Conservation (phyloP, 2,797 vertebrate species). For the Dicrostonyx torquatus region DNA sequence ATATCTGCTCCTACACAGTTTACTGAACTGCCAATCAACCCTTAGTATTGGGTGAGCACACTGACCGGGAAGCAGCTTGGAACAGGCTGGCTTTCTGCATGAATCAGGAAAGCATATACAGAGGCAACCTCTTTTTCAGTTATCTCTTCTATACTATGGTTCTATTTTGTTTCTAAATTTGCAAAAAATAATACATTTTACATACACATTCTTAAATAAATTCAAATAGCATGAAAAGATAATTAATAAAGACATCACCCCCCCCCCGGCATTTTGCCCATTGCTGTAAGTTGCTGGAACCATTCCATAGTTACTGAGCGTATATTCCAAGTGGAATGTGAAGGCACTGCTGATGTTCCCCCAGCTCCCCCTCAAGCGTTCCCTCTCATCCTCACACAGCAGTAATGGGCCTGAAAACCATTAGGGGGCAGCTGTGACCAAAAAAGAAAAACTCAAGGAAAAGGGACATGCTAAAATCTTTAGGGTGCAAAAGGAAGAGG, state of each 20-base stretch:
- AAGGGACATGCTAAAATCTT: neutral
- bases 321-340: slow-evolving; percentile 6
- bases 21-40: slow-evolving; percentile 77
- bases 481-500: neutral
- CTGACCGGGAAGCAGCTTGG: neutral
- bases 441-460: slow-evolving; percentile 70
- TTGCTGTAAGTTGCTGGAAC: neutral
- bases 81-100: neutral
- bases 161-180: slow-evolving; percentile 47
- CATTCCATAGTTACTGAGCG: neutral
- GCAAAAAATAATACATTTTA: neutral
- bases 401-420: slow-evolving; percentile 75
- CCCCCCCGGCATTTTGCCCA: neutral
- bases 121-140: neutral
- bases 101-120: neutral
- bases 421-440: slow-evolving; percentile 86
- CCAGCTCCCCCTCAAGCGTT: neutral
- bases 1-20: slow-evolving; percentile 71
- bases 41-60: neutral
- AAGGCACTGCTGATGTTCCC: neutral
- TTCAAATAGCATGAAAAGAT: neutral
- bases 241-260: neutral
- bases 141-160: neutral
- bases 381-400: neutral
- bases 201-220: neutral